Conservation (phyloP, 2,888 invertebrate species). For the Ethmia dodecea region DNA sequence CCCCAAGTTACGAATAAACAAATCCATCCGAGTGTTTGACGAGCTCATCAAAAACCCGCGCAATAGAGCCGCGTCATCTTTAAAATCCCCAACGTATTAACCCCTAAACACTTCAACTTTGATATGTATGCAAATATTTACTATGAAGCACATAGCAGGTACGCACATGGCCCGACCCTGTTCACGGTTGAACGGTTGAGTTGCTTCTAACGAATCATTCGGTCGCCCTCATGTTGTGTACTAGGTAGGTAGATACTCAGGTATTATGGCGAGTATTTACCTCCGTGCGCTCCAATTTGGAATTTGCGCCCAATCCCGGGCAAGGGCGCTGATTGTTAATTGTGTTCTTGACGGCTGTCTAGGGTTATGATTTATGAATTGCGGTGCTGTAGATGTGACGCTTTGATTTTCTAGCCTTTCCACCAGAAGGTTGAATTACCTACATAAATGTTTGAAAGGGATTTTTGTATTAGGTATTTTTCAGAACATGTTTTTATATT, state of each 20-base stretch:
- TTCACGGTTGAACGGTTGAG: conserved; percentile 67
- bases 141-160: conserved; percentile 63
- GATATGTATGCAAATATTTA: conserved; percentile 75
- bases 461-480: too few relatives aligned
- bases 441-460: too few relatives aligned
- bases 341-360: conserved; percentile 54
- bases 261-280: conserved; percentile 40
- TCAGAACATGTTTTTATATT: too few relatives aligned
- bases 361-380: conserved; percentile 1
- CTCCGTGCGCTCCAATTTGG: conserved; percentile 55
- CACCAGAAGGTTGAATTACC: too few relatives aligned
- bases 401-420: too few relatives aligned
- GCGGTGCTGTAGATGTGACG: neutral
- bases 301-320: conserved; percentile 53
- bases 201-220: conserved; percentile 68
- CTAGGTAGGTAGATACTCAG: conserved; percentile 24
- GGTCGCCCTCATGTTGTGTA: conserved; percentile 32
- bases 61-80: conserved; percentile 12
- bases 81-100: conserved; percentile 29
- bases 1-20: neutral
- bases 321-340: conserved; percentile 52
- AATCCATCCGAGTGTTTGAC: neutral
- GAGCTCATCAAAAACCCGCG: conserved; percentile 2
- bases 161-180: conserved; percentile 51
- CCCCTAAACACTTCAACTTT: conserved; percentile 42